Evolutionary conservation across 2,888 invertebrate species (phyloP).

Genomic region (Cheilosia pagana): DNA sequence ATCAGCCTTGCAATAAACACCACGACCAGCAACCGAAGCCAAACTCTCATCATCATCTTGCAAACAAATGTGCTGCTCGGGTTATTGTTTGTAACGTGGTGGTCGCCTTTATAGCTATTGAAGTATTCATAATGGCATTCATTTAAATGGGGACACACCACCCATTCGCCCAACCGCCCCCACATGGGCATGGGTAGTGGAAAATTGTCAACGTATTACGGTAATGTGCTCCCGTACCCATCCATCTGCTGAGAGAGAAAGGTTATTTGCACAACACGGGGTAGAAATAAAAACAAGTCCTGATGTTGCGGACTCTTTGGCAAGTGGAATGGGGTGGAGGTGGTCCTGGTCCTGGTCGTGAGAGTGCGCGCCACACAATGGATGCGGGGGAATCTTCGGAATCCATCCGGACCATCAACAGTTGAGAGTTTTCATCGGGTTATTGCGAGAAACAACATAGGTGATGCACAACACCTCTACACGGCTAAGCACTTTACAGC

Average conservation of each 20-base stretch:
- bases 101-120: conserved; percentile 75
- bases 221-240: conserved; percentile 66
- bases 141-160: conserved; percentile 69
- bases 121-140: conserved; percentile 75
- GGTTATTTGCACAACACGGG: conserved; percentile 60
- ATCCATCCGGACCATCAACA: conserved; percentile 72
- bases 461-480: conserved; percentile 16
- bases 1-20: conserved; percentile 56
- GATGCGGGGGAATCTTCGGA: conserved; percentile 35
- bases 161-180: conserved; percentile 1
- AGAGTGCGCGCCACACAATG: conserved; percentile 34
- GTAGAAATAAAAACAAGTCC: conserved; percentile 61
- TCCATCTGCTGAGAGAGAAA: conserved; percentile 32
- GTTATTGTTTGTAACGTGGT: conserved; percentile 74
- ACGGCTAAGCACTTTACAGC: conserved; percentile 3
- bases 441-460: conserved; percentile 51
- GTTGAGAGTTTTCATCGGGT: conserved; percentile 72
- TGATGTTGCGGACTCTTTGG: conserved; percentile 63
- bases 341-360: no score
- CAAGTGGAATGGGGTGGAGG: conserved; percentile 23
- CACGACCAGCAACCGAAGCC: conserved; percentile 54
- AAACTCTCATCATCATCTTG: conserved; percentile 69
- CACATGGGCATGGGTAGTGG: conserved; percentile 25
- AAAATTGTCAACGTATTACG: conserved; percentile 75
- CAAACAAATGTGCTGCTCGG: conserved; percentile 72